phyloP scores from a whole-genome alignment of 2,797 vertebrate species.

The Coilia nasus region DNA sequence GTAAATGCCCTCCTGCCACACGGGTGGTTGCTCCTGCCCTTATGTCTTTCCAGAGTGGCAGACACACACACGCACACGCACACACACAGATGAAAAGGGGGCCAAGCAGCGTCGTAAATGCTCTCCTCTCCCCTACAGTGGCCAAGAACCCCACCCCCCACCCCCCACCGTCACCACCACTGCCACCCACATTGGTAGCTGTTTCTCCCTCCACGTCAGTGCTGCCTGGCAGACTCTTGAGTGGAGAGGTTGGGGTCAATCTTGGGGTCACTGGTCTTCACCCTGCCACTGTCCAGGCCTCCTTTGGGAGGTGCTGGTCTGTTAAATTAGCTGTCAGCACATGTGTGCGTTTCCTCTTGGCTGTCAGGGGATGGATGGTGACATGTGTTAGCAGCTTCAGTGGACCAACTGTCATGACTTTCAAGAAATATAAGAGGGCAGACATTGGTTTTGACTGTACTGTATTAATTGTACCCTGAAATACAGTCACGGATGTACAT shows the following conservation, averaged over 20 bases:
- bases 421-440: background rate
- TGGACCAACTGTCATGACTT: background rate
- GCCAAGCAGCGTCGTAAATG: too few relatives aligned
- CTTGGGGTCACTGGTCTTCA: background rate
- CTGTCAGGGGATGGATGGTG: background rate
- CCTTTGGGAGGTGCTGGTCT: conserved; percentile 41
- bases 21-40: background rate
- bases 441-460: background rate
- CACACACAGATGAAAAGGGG: too few relatives aligned
- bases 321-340: conserved; percentile 27
- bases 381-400: background rate
- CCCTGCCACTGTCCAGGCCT: conserved; percentile 21
- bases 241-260: background rate
- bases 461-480: background rate
- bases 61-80: too few relatives aligned
- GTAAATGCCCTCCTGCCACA: background rate
- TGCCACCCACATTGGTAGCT: too few relatives aligned
- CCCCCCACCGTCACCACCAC: too few relatives aligned
- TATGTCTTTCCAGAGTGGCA: background rate
- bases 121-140: too few relatives aligned
- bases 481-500: background rate
- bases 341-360: background rate
- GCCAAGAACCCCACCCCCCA: too few relatives aligned
- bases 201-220: too few relatives aligned
- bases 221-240: too few relatives aligned